Percentiles rank a stretch among this genome's conserved stretches.
Conservation (phyloP, 2,113 vertebrate genomes). For the Hystrix brachyura region DNA sequence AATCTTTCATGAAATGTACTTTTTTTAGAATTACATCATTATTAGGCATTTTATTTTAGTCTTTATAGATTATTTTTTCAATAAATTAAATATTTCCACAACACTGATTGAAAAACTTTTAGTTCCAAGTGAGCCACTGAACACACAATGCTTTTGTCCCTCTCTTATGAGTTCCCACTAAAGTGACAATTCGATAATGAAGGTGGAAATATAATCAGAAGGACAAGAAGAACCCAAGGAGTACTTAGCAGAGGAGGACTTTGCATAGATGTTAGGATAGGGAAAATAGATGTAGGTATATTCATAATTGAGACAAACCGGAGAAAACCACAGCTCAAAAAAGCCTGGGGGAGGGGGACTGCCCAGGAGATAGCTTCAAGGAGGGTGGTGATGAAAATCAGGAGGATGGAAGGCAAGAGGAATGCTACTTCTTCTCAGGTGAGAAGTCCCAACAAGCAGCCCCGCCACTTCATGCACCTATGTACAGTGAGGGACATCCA, state of each 20-base stretch:
- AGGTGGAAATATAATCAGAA: neutral
- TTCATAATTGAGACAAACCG: neutral
- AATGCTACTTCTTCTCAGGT: neutral
- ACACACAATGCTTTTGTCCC: neutral
- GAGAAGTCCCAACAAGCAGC: neutral
- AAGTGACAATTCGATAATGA: neutral
- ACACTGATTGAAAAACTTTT: neutral
- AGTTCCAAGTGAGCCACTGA: neutral
- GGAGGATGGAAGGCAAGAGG: neutral
- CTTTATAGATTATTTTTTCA: neutral
- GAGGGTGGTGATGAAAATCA: neutral
- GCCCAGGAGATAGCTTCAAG: too few species aligned
- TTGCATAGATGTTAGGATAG: neutral
- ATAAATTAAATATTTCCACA: conserved; percentile 44
- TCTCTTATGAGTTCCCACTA: neutral
- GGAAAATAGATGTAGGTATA: neutral
- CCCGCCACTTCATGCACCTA: too few species aligned
- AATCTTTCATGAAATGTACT: neutral
- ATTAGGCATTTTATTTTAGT: conserved; percentile 34
- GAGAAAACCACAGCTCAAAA: neutral
- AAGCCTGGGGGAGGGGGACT: neutral
- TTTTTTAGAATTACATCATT: conserved; percentile 15
- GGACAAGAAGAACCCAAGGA: neutral
- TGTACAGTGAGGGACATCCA: neutral
- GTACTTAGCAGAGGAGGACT: neutral